These are phyloP conservation scores for Crambe crambe DNA, from an alignment of 37 sponge, comb jelly and placozoan species.

Conservation along the genomic window DNA sequence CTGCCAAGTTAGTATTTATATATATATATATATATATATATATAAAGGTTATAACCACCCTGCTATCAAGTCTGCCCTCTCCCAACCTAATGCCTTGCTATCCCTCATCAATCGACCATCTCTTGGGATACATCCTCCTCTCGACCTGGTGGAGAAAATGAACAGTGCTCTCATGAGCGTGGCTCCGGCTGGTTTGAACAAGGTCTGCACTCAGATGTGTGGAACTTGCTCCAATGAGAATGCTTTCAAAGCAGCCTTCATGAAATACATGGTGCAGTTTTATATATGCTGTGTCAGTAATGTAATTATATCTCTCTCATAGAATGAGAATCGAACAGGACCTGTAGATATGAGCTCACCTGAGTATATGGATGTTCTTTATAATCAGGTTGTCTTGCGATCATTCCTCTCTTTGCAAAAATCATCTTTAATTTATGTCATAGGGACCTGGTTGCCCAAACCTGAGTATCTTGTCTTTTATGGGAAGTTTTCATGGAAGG, in stretches of 20 bases:
- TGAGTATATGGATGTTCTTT: not conserved
- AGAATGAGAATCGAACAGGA: conserved; percentile 7
- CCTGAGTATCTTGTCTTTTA: conserved; percentile 72
- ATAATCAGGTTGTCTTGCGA: conserved; percentile 6
- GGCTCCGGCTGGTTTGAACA: conserved; percentile 60
- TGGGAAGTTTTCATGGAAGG: conserved; percentile 82
- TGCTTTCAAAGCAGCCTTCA: conserved; percentile 79
- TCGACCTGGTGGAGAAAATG: conserved; percentile 27
- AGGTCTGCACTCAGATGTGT: conserved; percentile 79
- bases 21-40: no score
- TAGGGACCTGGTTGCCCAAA: conserved; percentile 73
- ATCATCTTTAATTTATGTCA: not conserved
- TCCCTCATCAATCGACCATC: conserved; percentile 63
- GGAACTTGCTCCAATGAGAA: conserved; percentile 88
- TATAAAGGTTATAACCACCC: conserved; percentile 53
- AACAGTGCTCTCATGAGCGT: conserved; percentile 51
- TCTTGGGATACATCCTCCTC: conserved; percentile 58
- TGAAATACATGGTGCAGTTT: conserved; percentile 71
- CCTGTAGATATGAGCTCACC: not conserved
- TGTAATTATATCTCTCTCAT: not conserved
- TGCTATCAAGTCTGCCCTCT: conserved; percentile 22
- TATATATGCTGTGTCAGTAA: not conserved
- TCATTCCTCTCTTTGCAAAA: not conserved
- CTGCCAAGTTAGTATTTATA: no score
- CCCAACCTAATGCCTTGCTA: not conserved